Evolutionary conservation across 2,888 invertebrate genomes (phyloP), one percentile per base, ranked within the genome.

Genomic region (Orchesellides sinensis): DNA sequence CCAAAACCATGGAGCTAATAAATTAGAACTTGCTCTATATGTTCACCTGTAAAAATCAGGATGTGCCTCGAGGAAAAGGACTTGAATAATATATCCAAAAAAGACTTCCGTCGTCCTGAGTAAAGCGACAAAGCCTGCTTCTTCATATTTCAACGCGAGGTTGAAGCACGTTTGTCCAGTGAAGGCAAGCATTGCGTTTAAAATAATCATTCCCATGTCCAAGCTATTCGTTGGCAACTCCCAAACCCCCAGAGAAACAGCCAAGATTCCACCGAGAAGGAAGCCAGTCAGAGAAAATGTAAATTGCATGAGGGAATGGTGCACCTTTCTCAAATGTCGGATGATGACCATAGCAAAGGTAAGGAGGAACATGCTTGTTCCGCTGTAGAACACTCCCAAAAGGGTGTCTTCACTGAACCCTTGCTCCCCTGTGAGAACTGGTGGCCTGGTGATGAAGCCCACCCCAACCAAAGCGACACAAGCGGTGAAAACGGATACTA

Each of bases 141-240:
- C 81, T 23, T 86, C 84, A 25, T 83, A 86, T 40, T 86, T 86
- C 1, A 86, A 45, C 0, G 84, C 86, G 0, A 83, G 29, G 0
- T 78, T 84, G 2, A 86, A 40, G 23, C 73, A 84, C 10, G 84
- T 79, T 70, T 86, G 86, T 5, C 78, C 84, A 49, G 59, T 70
- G 29, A 82, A 84, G n/a, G 83, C 80, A 5, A 86, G 35, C n/a
- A 78, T 17, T 0, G 84, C 84, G 0, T 72, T 40, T 0, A 70
- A 17, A 12, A 83, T 19, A 45, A 86, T 82, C 10, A 86, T 35
- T 0, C 40, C 23, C 5, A 83, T 70, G 29, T 86, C 83, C 2
- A 21, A 25, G 2, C 5, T 45, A 52, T 19, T 32, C 3, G 32
- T 25, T 0, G 84, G 84, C 10, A 75, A 14, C 14, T 69, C 47